Conservation (phyloP, 2,888 invertebrate genomes). For the Leptodirus hochenwartii region DNA sequence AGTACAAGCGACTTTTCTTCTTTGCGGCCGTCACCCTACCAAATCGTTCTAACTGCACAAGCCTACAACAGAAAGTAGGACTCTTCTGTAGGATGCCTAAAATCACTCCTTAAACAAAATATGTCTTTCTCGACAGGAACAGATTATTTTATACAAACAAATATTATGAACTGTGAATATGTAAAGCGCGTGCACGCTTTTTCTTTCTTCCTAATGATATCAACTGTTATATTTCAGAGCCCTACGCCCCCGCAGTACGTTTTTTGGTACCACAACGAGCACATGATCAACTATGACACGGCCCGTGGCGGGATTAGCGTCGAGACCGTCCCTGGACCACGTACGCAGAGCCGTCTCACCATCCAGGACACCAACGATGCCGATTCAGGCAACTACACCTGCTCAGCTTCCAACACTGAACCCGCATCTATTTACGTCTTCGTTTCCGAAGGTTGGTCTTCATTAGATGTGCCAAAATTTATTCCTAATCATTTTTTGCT, state of each 20-base stretch:
- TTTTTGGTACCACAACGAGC: conserved; percentile 89
- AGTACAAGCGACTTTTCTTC: too few relatives aligned
- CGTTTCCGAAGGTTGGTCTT: conserved; percentile 75
- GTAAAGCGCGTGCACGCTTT: too few relatives aligned
- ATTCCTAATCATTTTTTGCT: neutral
- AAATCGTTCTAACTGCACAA: too few relatives aligned
- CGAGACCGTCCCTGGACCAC: conserved; percentile 65
- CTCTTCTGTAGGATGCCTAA: too few relatives aligned
- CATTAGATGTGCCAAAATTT: neutral
- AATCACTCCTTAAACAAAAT: too few relatives aligned
- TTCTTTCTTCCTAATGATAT: too few relatives aligned
- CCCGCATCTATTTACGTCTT: conserved; percentile 79
- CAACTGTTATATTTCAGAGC: conserved; percentile 49
- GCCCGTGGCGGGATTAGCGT: conserved; percentile 66
- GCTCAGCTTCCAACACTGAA: conserved; percentile 77
- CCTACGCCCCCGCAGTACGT: conserved; percentile 87
- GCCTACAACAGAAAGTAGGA: too few relatives aligned
- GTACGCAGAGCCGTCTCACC: conserved; percentile 70
- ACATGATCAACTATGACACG: conserved; percentile 85
- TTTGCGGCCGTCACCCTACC: too few relatives aligned
- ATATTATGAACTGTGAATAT: too few relatives aligned
- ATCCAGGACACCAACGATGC: conserved; percentile 66
- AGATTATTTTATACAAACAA: too few relatives aligned
- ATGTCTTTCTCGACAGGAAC: too few relatives aligned
- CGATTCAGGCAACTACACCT: conserved; percentile 84